Base-by-base conservation (phyloP, 2,888 invertebrate species). In the Napeogenes inachia region DNA sequence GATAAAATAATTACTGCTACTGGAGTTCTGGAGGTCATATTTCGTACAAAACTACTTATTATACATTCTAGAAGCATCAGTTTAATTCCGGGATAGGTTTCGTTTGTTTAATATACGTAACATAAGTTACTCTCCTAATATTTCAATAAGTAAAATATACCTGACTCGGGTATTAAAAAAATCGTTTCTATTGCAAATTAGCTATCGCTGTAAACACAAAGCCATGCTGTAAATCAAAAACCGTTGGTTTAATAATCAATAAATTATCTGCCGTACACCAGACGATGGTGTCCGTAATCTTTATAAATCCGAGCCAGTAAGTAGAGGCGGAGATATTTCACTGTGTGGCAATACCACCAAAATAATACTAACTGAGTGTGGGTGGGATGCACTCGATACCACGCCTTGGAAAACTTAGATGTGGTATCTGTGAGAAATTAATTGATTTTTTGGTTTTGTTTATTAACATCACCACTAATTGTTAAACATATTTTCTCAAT, bases 301-400 rank as follows among this genome's bases (percentile, higher is more conserved):
- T 74, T 75, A 77, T 77, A 78, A 78, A 80, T 75, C 70, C 68
- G 70, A 70, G 72, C 61, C 68, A 45, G 75, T 73, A 71, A 71
- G 71, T 69, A 68, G 70, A 63, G 68, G 69, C 71, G 76, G 74
- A 72, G 79, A 84, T 84, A 85, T 82, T 78, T 83, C 81, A 82
- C 79, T 63, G 71, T 84, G 85, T 75, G 79, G 85, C 84, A 85
- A 84, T 77, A 66, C 72, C 63, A 82, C 84, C 68, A 69, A 84
- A 84, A 84, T 84, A 85, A 81, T 84, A 81, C 75, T 70, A 72
- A 73, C 73, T 67, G 67, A 65, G 79, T 73, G 87, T 86, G 83
- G 84, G 87, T 76, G 83, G 76, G 78, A 81, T 86, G 87, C 85
- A 86, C 85, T 86, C 77, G 72, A 63, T 65, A 53, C 64, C n/a